Conservation (phyloP, 2,113 vertebrate genomes). For the Alligator sinensis region DNA sequence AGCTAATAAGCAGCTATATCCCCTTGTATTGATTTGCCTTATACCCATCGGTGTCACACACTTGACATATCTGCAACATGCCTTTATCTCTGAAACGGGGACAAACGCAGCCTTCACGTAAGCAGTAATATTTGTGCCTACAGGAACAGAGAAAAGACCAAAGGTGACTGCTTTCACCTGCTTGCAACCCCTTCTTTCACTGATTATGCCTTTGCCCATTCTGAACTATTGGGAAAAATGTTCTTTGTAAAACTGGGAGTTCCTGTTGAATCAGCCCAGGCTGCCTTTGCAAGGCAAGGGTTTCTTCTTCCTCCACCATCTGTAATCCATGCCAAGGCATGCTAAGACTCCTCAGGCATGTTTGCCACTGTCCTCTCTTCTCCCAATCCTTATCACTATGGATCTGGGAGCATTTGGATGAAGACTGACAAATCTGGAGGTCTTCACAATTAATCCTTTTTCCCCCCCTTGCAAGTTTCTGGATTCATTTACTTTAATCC, state of each 20-base stretch:
- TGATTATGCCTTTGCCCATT: neutral
- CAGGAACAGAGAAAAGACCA: neutral
- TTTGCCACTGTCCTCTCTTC: neutral
- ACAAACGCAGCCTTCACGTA: neutral
- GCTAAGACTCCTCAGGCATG: too few relatives aligned
- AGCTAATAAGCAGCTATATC: neutral
- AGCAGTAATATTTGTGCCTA: neutral
- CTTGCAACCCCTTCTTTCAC: neutral
- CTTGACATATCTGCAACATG: neutral
- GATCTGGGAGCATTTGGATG: neutral
- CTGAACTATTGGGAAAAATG: neutral
- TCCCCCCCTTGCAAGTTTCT: neutral
- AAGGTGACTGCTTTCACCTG: neutral
- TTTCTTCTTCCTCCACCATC: neutral
- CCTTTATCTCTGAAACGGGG: neutral
- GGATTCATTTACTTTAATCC: constrained; percentile 30
- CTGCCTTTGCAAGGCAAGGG: constrained; percentile 3
- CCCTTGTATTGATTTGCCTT: neutral
- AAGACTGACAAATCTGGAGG: neutral
- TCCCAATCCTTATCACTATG: fast-evolving
- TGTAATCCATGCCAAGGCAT: too few relatives aligned
- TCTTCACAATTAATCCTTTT: constrained; percentile 2
- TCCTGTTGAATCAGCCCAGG: neutral
- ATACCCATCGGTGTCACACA: fast-evolving
- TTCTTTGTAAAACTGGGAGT: neutral